Percentiles rank a stretch among this genome's conserved stretches.
These are phyloP conservation scores for Rotaria magnacalcarata DNA, from an alignment of 2,888 invertebrate species.

Conservation along the genomic window DNA sequence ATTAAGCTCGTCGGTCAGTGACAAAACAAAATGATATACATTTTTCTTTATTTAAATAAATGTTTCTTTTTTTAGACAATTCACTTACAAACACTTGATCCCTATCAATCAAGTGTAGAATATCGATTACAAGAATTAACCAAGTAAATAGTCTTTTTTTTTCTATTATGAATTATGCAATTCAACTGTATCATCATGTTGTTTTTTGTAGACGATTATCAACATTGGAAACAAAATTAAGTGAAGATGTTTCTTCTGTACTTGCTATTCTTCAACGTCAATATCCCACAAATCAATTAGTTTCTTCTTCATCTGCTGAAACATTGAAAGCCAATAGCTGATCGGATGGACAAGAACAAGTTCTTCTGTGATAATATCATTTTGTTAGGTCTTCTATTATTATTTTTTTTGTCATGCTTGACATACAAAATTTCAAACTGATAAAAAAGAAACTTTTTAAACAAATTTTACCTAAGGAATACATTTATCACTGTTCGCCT, in stretches of 20 bases:
- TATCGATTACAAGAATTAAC: conserved; percentile 31
- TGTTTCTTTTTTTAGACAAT: conserved; percentile 12
- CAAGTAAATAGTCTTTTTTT: not conserved
- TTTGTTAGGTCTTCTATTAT: not conserved
- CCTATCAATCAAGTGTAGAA: conserved; percentile 7
- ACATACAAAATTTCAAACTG: not conserved
- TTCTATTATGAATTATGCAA: not conserved
- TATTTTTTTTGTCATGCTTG: not conserved
- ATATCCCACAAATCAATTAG: not conserved
- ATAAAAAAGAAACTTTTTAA: not conserved
- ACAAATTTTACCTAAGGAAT: not conserved
- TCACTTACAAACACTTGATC: not conserved
- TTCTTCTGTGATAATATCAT: not conserved
- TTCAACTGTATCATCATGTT: not conserved
- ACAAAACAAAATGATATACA: not conserved
- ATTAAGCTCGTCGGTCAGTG: not conserved
- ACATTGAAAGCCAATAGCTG: not conserved
- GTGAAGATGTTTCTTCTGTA: not conserved
- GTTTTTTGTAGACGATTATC: not conserved
- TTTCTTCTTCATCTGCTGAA: not conserved
- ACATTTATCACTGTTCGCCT: not conserved
- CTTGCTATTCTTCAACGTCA: not conserved
- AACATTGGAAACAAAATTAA: conserved; percentile 31
- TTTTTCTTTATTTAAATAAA: not conserved
- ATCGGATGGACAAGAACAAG: not conserved